phyloP scores from a whole-genome alignment of 1,140 invertebrate species.

The Protaetia brevitarsis region DNA sequence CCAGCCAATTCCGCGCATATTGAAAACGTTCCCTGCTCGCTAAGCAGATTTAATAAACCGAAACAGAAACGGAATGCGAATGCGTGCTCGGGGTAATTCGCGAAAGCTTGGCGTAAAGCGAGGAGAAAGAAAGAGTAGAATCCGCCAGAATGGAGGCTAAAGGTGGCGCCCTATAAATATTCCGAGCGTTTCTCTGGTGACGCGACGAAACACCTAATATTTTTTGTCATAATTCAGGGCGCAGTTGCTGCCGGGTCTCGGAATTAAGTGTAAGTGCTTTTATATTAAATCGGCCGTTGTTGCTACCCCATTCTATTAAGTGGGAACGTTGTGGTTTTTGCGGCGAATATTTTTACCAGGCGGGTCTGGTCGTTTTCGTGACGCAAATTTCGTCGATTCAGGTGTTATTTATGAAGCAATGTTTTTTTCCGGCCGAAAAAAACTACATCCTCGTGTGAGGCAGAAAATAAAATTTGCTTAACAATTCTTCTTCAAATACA shows the following conservation, averaged over 20 bases:
- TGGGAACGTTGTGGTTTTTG: neutral
- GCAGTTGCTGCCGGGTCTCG: neutral
- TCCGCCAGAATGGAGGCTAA: neutral
- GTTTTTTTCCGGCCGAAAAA: neutral
- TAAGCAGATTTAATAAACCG: conserved; percentile 1
- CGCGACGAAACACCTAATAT: neutral
- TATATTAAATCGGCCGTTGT: conserved; percentile 17
- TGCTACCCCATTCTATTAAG: neutral
- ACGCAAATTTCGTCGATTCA: neutral
- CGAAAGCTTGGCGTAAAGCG: neutral
- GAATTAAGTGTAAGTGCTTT: conserved; percentile 1
- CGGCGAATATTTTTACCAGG: neutral
- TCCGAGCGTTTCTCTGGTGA: neutral
- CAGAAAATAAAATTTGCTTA: neutral
- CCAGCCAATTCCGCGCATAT: neutral
- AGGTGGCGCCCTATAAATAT: neutral
- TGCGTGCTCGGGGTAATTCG: neutral
- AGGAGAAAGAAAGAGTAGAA: neutral
- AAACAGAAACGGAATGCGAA: neutral
- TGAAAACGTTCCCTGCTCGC: neutral
- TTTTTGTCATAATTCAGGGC: conserved; percentile 3
- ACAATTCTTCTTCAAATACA: too few relatives aligned
- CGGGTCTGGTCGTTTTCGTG: neutral
- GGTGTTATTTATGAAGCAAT: neutral
- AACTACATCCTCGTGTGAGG: neutral